Evolutionary conservation across 2,113 vertebrate genomes (phyloP).

Genomic region (Octodon degus): DNA sequence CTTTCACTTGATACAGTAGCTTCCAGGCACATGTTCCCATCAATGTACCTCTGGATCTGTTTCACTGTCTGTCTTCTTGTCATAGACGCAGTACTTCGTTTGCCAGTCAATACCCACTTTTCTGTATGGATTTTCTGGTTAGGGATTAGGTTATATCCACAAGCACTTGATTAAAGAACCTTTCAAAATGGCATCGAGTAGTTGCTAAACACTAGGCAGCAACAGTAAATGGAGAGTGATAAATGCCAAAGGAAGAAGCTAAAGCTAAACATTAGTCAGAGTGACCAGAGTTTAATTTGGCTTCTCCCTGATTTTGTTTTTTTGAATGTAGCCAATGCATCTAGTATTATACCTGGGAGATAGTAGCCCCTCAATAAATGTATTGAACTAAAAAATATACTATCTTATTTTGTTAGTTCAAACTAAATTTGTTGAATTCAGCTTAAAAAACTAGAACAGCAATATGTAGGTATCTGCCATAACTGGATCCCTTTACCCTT

Average conservation of each 20-base stretch:
- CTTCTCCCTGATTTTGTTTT: background rate
- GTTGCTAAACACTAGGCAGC: background rate
- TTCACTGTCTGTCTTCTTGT: background rate
- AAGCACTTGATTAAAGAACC: background rate
- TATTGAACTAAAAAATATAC: background rate
- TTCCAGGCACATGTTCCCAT: background rate
- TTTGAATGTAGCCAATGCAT: background rate
- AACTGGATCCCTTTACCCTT: background rate
- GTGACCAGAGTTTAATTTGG: background rate
- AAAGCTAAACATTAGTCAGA: background rate
- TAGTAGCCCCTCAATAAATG: background rate
- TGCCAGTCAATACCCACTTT: background rate
- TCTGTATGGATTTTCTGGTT: background rate
- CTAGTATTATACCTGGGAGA: background rate
- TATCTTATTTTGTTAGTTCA: background rate
- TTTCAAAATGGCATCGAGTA: background rate
- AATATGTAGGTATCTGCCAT: background rate
- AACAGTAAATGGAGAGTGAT: background rate
- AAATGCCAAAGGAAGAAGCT: conserved; percentile 37
- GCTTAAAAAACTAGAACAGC: background rate
- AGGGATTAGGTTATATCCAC: conserved; percentile 12
- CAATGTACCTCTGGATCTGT: background rate
- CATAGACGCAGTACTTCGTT: background rate
- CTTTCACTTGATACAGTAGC: background rate
- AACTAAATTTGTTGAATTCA: background rate